phyloP scores from a whole-genome alignment of 1,140 invertebrate genomes.

The Drosophila malerkotliana region DNA sequence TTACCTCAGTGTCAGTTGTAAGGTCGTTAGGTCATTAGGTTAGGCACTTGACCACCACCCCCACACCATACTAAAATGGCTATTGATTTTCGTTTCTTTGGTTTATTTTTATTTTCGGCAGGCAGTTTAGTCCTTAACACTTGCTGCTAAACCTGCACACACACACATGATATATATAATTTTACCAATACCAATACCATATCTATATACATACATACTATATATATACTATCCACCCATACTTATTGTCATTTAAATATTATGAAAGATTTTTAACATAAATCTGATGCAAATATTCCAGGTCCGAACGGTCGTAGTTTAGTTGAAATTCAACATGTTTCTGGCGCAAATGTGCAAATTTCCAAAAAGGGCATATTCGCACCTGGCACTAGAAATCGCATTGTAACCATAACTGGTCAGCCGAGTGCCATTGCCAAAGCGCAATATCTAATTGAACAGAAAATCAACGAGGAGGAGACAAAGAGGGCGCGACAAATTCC shows the following conservation, averaged over 20 bases:
- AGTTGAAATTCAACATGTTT: conserved; percentile 98
- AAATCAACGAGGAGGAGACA: conserved; percentile 96
- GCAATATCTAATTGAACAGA: conserved; percentile 97
- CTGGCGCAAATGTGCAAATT: conserved; percentile 98
- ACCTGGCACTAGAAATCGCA: conserved; percentile 97
- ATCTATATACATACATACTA: conserved; percentile 14
- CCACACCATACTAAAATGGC: conserved; percentile 16
- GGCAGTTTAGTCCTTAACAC: conserved; percentile 10
- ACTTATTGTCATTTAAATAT: conserved; percentile 34
- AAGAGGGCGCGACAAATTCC: conserved; percentile 95
- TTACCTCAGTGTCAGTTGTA: conserved; percentile 68
- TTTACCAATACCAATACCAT: conserved; percentile 14
- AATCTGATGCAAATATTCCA: conserved; percentile 84
- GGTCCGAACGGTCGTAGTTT: conserved; percentile 96
- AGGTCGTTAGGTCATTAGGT: conserved; percentile 55
- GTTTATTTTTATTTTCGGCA: conserved; percentile 8
- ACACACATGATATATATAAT: conserved; percentile 7
- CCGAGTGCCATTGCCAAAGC: conserved; percentile 94
- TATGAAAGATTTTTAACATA: conserved; percentile 60
- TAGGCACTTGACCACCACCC: conserved; percentile 14
- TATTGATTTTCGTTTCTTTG: conserved; percentile 32
- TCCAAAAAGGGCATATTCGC: conserved; percentile 99
- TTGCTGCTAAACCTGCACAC: conserved; percentile 4
- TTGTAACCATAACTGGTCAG: conserved; percentile 97
- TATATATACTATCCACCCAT: conserved; percentile 19